Evolutionary conservation across 2,888 invertebrate species (phyloP), one percentile per base, ranked within the genome.

Genomic region (Xestobium rufovillosum): DNA sequence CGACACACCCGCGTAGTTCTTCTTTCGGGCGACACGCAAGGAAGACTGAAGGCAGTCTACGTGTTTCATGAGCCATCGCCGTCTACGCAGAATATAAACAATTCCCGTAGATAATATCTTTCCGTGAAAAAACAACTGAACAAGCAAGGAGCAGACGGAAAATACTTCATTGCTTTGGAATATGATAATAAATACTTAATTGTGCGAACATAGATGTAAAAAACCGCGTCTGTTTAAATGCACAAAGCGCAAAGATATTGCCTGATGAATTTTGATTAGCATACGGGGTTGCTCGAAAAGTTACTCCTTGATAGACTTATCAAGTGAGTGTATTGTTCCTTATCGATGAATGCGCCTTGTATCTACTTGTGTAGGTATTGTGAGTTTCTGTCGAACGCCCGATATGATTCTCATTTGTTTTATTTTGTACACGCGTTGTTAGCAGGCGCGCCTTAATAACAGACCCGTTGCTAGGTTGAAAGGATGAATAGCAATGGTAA

Each of bases 31-130:
- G n/a, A n/a, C n/a, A n/a, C n/a, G n/a, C n/a, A n/a, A n/a, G n/a
- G n/a, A 19, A n/a, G 31, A 27, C 32, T 40, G 28, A 40, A 33
- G 11, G 35, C 39, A 15, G 10, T 31, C 41, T 48, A 42, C 45
- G 45, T 47, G 49, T 54, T 53, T 52, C 47, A 45, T 51, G 51
- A 52, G 47, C 48, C 51, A 51, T 50, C 55, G 55, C 55, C 53
- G 53, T 54, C 55, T 55, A 53, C 53, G 45, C 45, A 50, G 60
- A 60, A 60, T 56, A 56, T 51, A 51, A 58, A 58, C 55, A 56
- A 53, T 57, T 56, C 56, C 52, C 49, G 47, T 48, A 53, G 61
- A 61, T 61, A 52, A 47, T 38, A 60, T 58, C 61, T 56, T 60
- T 57, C 55, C 49, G 50, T 49, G 50, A 54, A 59, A 55, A 45